Evolutionary conservation across 2,888 invertebrate genomes (phyloP), one percentile per base, ranked within the genome.

Genomic region (Exephanes ischioxanthus): DNA sequence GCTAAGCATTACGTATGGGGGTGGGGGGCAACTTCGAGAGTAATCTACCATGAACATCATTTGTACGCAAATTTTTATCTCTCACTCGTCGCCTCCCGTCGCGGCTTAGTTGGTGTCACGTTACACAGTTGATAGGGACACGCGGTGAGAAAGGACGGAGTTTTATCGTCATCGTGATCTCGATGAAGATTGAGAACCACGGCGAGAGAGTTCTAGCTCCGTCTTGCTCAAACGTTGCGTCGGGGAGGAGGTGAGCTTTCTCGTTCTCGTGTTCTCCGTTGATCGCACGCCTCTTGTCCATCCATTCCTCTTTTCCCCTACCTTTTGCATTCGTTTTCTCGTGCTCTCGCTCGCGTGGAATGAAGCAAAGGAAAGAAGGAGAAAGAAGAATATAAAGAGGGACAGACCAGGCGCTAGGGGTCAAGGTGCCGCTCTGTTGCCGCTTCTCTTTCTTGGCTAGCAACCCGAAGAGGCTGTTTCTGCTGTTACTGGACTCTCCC

Each of bases 371-470:
- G 45, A 72, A 68, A 55, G 53, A 61, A 51, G 66, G 73, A 63
- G 75, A 72, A 22, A 67, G 58, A 55, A 51, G 66, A 37, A 48
- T 26, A 58, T 26, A 58, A 83, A 80, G 68, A 53, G 53, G 63
- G 41, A 68, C 73, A 76, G 80, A 83, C 72, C 51, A 55, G 41
- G 75, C 79, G 85, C 87, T 86, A 83, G 89, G 86, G 87, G 90
- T 90, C 90, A 90, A 91, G 89, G 90, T 89, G 89, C 89, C 89
- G 90, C 90, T 91, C 89, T 88, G 90, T 90, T 89, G 90, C 89
- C 89, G 89, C 89, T 87, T 91, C 89, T 89, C 89, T 88, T 88
- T 88, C 90, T 89, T 89, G 88, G 88, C 88, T 88, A 86, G 85
- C 87, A 87, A 88, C 84, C 77, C 85, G 85, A 77, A 83, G 83